phyloP scores from a whole-genome alignment of 2,888 invertebrate species.

The Amaurobius ferox region DNA sequence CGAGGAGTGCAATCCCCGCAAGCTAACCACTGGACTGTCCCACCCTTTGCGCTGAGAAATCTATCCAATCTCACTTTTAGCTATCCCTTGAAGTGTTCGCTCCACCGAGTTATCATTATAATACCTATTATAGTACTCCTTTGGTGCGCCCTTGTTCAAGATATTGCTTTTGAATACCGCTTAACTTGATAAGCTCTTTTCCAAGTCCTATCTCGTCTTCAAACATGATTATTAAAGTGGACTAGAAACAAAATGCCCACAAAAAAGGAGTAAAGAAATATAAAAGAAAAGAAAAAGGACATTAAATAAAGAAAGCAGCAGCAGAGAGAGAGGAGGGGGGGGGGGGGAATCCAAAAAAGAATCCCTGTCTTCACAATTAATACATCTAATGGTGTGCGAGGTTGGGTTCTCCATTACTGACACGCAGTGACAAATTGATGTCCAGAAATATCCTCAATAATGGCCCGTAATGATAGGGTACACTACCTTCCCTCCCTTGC shows the following conservation, averaged over 20 bases:
- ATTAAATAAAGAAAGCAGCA: neutral
- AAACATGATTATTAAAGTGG: neutral
- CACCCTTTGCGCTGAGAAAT: too few species aligned
- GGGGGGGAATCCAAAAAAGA: too few species aligned
- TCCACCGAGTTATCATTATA: too few species aligned
- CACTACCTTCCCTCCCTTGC: slow-evolving; percentile 14
- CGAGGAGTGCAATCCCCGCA: too few species aligned
- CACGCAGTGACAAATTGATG: slow-evolving; percentile 56
- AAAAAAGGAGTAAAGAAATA: neutral
- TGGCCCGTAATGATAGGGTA: slow-evolving; percentile 65
- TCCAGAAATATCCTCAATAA: slow-evolving; percentile 55
- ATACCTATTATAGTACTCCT: too few species aligned
- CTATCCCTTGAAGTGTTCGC: too few species aligned
- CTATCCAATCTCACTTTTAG: too few species aligned
- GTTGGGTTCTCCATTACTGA: slow-evolving; percentile 33
- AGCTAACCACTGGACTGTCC: too few species aligned
- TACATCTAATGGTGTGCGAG: slow-evolving; percentile 32
- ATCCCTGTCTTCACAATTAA: slow-evolving; percentile 54
- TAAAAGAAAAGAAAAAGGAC: neutral
- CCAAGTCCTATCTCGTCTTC: neutral
- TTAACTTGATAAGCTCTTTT: too few species aligned
- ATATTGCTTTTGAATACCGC: too few species aligned
- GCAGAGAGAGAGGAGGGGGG: too few species aligned
- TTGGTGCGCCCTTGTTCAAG: too few species aligned
- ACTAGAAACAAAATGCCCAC: neutral